Conservation (phyloP, 2,113 vertebrate species). For the Hydropotes inermis region DNA sequence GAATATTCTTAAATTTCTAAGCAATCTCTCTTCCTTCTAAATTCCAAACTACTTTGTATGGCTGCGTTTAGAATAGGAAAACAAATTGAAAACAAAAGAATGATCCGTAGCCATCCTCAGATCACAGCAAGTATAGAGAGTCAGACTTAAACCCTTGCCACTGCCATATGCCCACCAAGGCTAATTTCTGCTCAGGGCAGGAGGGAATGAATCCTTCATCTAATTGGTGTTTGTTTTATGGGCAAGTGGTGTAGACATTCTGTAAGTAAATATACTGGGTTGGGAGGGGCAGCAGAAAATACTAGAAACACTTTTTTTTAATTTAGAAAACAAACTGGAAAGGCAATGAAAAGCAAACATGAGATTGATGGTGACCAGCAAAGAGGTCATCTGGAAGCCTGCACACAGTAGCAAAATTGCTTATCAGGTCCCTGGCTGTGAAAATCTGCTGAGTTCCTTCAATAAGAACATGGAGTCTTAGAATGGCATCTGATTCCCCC, state of each 20-base stretch:
- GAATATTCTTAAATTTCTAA: neutral
- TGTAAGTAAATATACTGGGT: neutral
- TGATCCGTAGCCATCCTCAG: neutral
- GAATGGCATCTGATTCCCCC: slow-evolving; percentile 18
- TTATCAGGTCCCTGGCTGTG: slow-evolving; percentile 21
- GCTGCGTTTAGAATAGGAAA: neutral
- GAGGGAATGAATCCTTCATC: neutral
- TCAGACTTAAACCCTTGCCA: neutral
- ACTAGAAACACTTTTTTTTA: neutral
- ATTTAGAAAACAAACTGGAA: slow-evolving; percentile 19
- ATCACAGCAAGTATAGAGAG: neutral
- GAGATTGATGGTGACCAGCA: neutral
- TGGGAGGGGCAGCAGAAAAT: neutral
- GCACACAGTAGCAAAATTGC: neutral
- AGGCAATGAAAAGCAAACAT: neutral
- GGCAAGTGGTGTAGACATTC: neutral
- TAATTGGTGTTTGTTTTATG: neutral
- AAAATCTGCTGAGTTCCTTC: slow-evolving; percentile 9
- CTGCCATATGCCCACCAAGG: neutral
- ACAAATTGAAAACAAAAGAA: neutral
- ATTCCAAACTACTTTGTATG: neutral
- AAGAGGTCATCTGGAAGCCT: slow-evolving; percentile 15
- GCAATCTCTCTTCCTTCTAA: neutral
- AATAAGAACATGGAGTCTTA: slow-evolving; percentile 46
- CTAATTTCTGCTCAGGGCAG: neutral